These are phyloP conservation scores for Aurelia sp. DNA, from an alignment of 30 jellyfish, hydroid and myxozoan species.

Conservation along the genomic window DNA sequence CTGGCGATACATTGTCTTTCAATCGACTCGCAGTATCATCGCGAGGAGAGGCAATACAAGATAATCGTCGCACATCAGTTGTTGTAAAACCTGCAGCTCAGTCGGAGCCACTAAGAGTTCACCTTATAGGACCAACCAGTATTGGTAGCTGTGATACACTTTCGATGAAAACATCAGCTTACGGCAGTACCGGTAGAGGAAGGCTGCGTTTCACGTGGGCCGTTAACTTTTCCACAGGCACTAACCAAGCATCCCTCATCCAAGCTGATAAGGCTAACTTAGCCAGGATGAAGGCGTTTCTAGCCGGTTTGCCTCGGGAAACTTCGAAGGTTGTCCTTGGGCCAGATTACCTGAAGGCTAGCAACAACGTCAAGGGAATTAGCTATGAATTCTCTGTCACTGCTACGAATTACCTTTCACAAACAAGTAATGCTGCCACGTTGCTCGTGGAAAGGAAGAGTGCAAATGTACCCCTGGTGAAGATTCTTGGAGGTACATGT, in stretches of 20 bases:
- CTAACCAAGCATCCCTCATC: conserved; percentile 18
- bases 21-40: conserved; percentile 19
- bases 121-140: conserved; percentile 56
- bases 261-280: conserved; percentile 20
- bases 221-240: conserved; percentile 62
- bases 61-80: conserved; percentile 43
- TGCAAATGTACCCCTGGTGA: conserved; percentile 56
- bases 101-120: conserved; percentile 34
- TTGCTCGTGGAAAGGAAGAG: conserved; percentile 41
- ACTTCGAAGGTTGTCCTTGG: conserved; percentile 15
- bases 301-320: conserved; percentile 21
- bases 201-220: conserved; percentile 53
- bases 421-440: conserved; percentile 14
- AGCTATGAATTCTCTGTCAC: conserved; percentile 59
- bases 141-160: conserved; percentile 66
- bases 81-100: conserved; percentile 23
- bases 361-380: conserved; percentile 20
- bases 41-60: conserved; percentile 30
- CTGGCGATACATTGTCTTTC: conserved; percentile 51
- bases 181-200: conserved; percentile 71
- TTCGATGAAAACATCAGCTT: conserved; percentile 41
- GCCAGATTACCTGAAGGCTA: not conserved
- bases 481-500: conserved; percentile 74
- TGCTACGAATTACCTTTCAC: conserved; percentile 70
- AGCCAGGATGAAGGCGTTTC: not conserved